Base-by-base conservation (phyloP, 2,888 invertebrate genomes). In the Eulithis prunata region DNA sequence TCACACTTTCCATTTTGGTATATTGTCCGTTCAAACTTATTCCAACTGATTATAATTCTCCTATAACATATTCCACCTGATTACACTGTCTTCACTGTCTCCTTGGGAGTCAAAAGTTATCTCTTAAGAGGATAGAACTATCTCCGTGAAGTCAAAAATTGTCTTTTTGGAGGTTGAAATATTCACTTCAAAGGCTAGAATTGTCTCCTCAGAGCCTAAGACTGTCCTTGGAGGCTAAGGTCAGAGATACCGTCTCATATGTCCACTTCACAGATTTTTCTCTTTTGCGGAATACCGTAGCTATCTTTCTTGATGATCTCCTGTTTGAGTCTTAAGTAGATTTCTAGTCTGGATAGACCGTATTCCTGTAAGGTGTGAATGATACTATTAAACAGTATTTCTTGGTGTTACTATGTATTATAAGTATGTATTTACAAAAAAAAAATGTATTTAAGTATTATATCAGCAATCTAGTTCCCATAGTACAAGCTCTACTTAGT, bases 241-340 rank as follows among this genome's bases (percentile, higher is more conserved):
- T 32, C 11, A 28, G 63, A 49, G n/a, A 46, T 41, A 7, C 21
- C 69, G 58, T 76, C 87, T 93, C 93, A 93, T 81, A 93, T 93
- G 78, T 93, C 93, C 47, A 93, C 93, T 52, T 93, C 93, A 59
- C 90, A 90, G 13, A 93, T 93, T 81, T 93, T 93, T 72, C 93
- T 85, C 72, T 93, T 93, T 60, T 88, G 88, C 0, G 91, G 84
- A 45, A 84, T 77, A 0, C 89, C 90, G 28, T 76, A 84, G 63
- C 88, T 87, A 54, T 90, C 89, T 68, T 91, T 90, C 67, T 93
- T 93, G n/a, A 93, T 82, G 0, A 87, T 78, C 57, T 95, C 94
- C 45, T 94, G 93, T 74, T 95, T 95, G 6, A 95, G 84, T n/a
- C 93, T 85, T 57, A 94, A 92, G 84, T 96, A 96, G 10, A 93